Conservation (phyloP, 2,888 invertebrate species). For the Amphipoea oculea region DNA sequence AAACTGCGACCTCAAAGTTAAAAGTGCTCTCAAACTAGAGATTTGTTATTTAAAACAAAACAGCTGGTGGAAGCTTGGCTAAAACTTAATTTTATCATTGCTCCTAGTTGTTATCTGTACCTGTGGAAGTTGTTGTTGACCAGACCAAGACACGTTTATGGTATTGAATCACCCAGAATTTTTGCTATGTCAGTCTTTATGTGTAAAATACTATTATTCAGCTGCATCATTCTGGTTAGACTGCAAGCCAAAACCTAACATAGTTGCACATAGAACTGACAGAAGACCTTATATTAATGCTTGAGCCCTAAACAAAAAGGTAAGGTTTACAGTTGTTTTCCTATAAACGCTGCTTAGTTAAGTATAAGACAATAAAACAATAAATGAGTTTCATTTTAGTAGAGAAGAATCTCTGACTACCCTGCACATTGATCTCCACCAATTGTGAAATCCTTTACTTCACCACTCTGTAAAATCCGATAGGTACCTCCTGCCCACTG, state of each 20-base stretch:
- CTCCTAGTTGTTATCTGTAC: background rate
- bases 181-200: background rate
- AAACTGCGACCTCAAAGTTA: background rate
- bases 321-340: constrained; percentile 37
- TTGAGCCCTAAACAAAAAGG: background rate
- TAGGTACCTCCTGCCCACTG: background rate
- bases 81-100: background rate
- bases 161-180: no score
- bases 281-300: background rate
- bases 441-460: background rate
- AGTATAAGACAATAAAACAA: constrained; percentile 40
- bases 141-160: background rate
- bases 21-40: background rate
- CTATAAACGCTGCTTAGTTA: constrained; percentile 22
- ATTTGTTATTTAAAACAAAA: background rate
- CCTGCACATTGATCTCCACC: background rate
- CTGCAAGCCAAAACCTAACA: constrained; percentile 2
- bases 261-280: background rate
- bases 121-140: background rate
- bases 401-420: background rate
- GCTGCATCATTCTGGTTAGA: background rate
- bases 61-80: background rate
- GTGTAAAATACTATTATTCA: background rate
- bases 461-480: constrained; percentile 2
- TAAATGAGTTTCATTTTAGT: constrained; percentile 27